These are phyloP conservation scores for Pollenia angustigena DNA, from an alignment of 2,888 invertebrate genomes.

Conservation along the genomic window DNA sequence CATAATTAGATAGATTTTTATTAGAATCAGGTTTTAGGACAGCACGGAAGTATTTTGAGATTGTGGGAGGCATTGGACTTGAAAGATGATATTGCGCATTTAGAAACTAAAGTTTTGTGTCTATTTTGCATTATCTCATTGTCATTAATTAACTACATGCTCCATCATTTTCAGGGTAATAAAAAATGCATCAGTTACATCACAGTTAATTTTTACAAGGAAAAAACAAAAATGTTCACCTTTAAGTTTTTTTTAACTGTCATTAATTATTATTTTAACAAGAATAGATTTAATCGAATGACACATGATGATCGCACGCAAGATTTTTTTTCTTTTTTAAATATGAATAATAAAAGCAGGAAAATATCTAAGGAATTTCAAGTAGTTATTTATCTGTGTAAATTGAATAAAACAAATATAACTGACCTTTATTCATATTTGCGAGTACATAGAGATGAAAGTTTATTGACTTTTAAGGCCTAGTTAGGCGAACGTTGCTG, in stretches of 20 bases:
- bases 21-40: too few relatives aligned
- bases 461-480: conserved; percentile 63
- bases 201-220: neutral
- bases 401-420: conserved; percentile 2
- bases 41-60: too few relatives aligned
- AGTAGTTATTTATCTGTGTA: conserved; percentile 21
- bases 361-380: conserved; percentile 29
- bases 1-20: too few relatives aligned
- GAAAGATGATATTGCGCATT: too few relatives aligned
- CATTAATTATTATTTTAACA: neutral
- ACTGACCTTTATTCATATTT: conserved; percentile 46
- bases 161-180: conserved; percentile 5
- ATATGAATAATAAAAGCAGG: neutral
- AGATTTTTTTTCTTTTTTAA: neutral
- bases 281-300: neutral
- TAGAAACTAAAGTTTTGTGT: too few relatives aligned
- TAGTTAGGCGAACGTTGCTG: too few relatives aligned
- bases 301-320: conserved; percentile 11
- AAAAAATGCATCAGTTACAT: conserved; percentile 17
- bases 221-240: conserved; percentile 28
- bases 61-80: neutral
- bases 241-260: conserved; percentile 11
- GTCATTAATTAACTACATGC: neutral
- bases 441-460: conserved; percentile 16
- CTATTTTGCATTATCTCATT: neutral